Percentiles rank a stretch among this genome's conserved stretches.
Evolutionary conservation across 1,140 invertebrate genomes (phyloP).

Genomic region (Carposina sasakii): DNA sequence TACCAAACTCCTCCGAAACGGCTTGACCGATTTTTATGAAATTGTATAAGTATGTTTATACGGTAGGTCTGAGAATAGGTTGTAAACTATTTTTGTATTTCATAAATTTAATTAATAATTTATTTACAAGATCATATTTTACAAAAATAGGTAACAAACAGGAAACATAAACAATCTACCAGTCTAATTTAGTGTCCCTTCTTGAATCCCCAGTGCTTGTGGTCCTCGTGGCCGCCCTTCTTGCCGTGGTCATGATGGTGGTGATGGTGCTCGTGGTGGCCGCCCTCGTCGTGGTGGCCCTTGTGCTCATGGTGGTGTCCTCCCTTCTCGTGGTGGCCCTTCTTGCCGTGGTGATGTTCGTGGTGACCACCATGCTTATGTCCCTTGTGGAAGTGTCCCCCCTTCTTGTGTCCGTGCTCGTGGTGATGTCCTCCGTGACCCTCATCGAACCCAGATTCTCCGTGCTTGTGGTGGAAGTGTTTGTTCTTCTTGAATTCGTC

Average conservation of each 20-base stretch:
- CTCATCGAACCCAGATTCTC: conserved; percentile 79
- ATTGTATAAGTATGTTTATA: no score
- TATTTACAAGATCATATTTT: no score
- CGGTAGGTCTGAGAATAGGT: no score
- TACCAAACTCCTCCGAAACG: no score
- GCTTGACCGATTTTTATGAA: no score
- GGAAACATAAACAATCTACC: no score
- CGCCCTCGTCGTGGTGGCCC: conserved; percentile 70
- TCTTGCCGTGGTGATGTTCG: conserved; percentile 79
- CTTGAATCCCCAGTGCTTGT: conserved; percentile 70
- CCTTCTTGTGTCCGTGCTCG: conserved; percentile 78
- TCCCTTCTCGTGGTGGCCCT: conserved; percentile 79
- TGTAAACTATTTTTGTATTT: no score
- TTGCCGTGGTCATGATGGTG: conserved; percentile 75
- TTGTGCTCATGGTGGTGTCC: conserved; percentile 67
- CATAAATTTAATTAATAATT: no score
- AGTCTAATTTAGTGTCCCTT: conserved; percentile 72
- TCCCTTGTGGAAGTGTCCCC: conserved; percentile 78
- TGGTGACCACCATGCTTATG: conserved; percentile 78
- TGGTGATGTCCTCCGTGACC: conserved; percentile 78
- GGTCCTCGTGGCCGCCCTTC: conserved; percentile 74
- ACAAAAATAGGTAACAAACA: no score
- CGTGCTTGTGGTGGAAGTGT: conserved; percentile 82
- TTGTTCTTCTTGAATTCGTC: conserved; percentile 78
- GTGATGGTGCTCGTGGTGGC: conserved; percentile 74